Percentiles rank a stretch among this genome's conserved stretches.
Evolutionary conservation across 2,113 vertebrate genomes (phyloP).

Genomic region (Gallinago jamesoni): DNA sequence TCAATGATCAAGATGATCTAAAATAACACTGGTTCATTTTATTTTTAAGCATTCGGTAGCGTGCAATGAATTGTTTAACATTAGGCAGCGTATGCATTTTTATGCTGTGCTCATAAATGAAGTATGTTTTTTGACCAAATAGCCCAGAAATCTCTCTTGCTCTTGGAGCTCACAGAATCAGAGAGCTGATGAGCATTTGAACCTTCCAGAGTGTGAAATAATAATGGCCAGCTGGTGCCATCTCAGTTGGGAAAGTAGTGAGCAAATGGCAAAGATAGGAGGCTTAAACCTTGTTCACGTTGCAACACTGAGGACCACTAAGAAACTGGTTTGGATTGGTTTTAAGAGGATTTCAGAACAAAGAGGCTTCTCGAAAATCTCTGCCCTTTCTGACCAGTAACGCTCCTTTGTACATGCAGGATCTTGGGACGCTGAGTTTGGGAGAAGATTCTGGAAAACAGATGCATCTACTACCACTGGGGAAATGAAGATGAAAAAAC

Average conservation of each 20-base stretch:
- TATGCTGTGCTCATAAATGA: neutral
- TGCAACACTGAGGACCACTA: neutral
- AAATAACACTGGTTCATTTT: conserved; percentile 3
- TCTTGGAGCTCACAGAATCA: neutral
- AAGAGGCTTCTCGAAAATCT: conserved; percentile 4
- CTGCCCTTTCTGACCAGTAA: neutral
- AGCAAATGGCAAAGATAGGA: conserved; percentile 18
- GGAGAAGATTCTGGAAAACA: neutral
- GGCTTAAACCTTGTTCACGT: neutral
- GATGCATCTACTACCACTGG: neutral
- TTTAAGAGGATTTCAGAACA: conserved; percentile 39
- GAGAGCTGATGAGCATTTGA: conserved; percentile 19
- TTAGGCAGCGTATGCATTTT: neutral
- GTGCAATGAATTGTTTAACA: neutral
- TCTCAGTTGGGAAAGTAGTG: conserved; percentile 2
- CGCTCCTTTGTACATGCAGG: neutral
- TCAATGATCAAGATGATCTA: neutral
- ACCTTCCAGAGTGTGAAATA: conserved; percentile 34
- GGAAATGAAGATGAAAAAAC: neutral
- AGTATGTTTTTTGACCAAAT: conserved; percentile 3
- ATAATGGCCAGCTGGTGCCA: conserved; percentile 32
- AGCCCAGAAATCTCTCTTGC: neutral
- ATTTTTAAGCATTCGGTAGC: neutral
- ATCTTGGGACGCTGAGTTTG: neutral
- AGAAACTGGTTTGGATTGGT: neutral